Evolutionary conservation across 2,888 invertebrate genomes (phyloP).

Genomic region (Dromius quadrimaculatus): DNA sequence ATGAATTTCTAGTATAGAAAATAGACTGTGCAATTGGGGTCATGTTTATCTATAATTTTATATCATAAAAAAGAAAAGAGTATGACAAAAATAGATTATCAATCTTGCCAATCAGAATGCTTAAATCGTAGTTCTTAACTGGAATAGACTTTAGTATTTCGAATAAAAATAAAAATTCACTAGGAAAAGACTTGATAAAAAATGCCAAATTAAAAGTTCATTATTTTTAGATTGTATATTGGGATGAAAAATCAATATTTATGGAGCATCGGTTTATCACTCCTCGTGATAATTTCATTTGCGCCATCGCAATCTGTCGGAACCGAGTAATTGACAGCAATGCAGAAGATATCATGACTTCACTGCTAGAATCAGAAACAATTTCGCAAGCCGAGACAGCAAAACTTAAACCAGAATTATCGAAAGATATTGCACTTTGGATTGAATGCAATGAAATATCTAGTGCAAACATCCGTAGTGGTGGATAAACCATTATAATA

Average conservation of each 20-base stretch:
- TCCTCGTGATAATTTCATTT: slow-evolving; percentile 77
- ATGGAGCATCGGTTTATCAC: slow-evolving; percentile 87
- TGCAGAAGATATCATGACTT: slow-evolving; percentile 68
- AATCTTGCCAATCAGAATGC: too few species aligned
- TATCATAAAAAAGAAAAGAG: too few species aligned
- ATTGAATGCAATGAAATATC: slow-evolving; percentile 79
- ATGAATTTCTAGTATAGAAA: too few species aligned
- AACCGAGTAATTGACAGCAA: slow-evolving; percentile 73
- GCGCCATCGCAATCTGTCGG: slow-evolving; percentile 72
- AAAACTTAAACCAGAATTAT: slow-evolving; percentile 72
- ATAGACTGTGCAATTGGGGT: too few species aligned
- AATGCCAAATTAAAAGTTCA: not conserved
- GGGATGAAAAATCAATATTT: slow-evolving; percentile 86
- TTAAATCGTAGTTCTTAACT: too few species aligned
- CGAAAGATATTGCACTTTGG: slow-evolving; percentile 77
- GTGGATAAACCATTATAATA: too few species aligned
- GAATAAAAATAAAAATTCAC: too few species aligned
- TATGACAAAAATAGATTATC: too few species aligned
- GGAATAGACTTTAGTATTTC: too few species aligned
- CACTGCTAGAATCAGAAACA: slow-evolving; percentile 60
- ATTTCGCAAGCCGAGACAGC: slow-evolving; percentile 56
- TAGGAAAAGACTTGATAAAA: too few species aligned
- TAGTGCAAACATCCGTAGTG: slow-evolving; percentile 73
- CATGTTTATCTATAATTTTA: too few species aligned
- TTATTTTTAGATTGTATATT: slow-evolving; percentile 78